Percentiles rank a stretch among this genome's conserved stretches.
Evolutionary conservation across 2,888 invertebrate genomes (phyloP).

Genomic region (Synergus itoensis): DNA sequence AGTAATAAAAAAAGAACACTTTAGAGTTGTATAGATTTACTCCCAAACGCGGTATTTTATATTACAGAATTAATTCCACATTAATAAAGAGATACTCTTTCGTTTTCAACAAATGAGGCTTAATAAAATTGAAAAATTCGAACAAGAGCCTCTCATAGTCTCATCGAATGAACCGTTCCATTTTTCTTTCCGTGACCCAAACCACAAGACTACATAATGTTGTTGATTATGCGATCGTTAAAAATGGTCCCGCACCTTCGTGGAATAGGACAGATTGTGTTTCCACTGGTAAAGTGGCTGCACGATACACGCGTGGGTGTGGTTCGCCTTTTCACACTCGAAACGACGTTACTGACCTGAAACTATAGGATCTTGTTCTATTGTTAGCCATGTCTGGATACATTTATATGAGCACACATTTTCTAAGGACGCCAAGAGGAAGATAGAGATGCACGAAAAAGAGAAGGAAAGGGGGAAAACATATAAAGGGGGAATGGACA

Average conservation of each 20-base stretch:
- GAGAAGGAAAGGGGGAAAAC: neutral
- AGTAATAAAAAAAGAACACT: neutral
- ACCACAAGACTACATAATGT: slow-evolving; percentile 29
- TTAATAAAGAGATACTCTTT: slow-evolving; percentile 17
- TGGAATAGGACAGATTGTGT: slow-evolving; percentile 43
- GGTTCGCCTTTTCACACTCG: slow-evolving; percentile 51
- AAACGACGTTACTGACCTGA: slow-evolving; percentile 46
- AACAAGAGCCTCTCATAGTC: slow-evolving; percentile 22
- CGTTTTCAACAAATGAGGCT: neutral
- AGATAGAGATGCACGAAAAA: neutral
- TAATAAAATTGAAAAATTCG: slow-evolving; percentile 24
- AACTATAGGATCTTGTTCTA: slow-evolving; percentile 49
- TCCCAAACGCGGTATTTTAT: neutral
- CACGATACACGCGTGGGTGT: slow-evolving; percentile 45
- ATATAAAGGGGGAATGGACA: neutral
- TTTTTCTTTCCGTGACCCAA: slow-evolving; percentile 17
- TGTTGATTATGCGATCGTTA: slow-evolving; percentile 37
- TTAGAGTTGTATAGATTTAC: neutral
- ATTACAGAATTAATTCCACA: slow-evolving; percentile 26
- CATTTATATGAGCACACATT: slow-evolving; percentile 46
- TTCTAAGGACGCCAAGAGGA: slow-evolving; percentile 16
- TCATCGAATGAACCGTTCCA: slow-evolving; percentile 13
- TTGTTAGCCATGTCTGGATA: slow-evolving; percentile 45
- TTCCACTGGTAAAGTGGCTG: slow-evolving; percentile 25
- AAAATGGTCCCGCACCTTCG: slow-evolving; percentile 35